Evolutionary conservation across 2,113 vertebrate species (phyloP), one percentile per base, ranked within the genome.

Genomic region (Seriola quinqueradiata): DNA sequence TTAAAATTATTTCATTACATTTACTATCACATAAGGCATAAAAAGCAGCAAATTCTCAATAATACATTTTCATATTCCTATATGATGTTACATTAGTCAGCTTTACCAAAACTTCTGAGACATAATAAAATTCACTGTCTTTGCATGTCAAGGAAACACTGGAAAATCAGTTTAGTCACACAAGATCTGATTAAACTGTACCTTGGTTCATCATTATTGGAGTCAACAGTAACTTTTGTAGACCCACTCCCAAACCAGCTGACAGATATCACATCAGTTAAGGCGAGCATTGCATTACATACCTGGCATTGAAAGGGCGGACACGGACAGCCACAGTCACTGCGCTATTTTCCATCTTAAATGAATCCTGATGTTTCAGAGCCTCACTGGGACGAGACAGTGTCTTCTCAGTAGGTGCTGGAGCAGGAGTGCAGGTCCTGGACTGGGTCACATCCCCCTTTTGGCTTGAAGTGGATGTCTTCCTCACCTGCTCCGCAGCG

Each of bases 231-330:
- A 38, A 38, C 38, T 38, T 42, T 10, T 42, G 8, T 42, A 42
- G 40, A 42, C 40, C 40, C 67, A 58, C 12, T 12, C 1, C 14
- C 6, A 25, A 0, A 32, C 14, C 61, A 34, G 50, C n/a, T 25
- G 48, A 68, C 13, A 69, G 9, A 16, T 17, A 40, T 48, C 19
- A 16, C 14, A 12, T 12, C 36, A 32, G 0, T 58, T 6, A 8
- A 32, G 19, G 21, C 7, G 8, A 76, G 32, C 0, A 21, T 0
- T 19, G 11, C 1, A 12, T 12, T 4, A 73, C 82, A 36, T 4
- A 99, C 98, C 97, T 97, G 81, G 79, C 92, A 81, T 82, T 98
- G 91, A 99, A 97, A n/a, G 98, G 98, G 3, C 98, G 94, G 0
- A 98, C 90, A 0, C 98, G 95, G 4, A 97, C 97, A 0, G 98